These are phyloP conservation scores for Sebastes paucispinis DNA, from an alignment of 2,797 vertebrate species.

Conservation along the genomic window DNA sequence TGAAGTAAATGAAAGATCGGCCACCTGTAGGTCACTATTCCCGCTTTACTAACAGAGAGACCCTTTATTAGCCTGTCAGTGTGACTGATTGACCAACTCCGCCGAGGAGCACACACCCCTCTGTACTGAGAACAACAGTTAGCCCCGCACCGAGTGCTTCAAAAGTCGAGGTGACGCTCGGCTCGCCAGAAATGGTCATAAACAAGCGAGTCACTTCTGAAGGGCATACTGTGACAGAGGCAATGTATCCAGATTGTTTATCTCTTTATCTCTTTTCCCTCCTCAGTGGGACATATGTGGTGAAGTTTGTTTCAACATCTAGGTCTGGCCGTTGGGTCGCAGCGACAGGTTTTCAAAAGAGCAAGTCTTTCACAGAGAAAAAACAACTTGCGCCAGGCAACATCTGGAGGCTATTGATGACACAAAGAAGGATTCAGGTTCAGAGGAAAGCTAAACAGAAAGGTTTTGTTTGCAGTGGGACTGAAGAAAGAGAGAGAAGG, in stretches of 20 bases:
- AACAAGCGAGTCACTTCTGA: constrained; percentile 21
- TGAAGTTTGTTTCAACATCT: constrained; percentile 8
- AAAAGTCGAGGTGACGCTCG: constrained; percentile 3
- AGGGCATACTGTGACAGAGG: constrained; percentile 16
- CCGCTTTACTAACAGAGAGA: constrained; percentile 39
- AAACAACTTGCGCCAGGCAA: background rate
- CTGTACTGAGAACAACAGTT: constrained; percentile 3
- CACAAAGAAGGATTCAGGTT: constrained; percentile 26
- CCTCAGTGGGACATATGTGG: background rate
- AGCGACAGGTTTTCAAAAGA: constrained; percentile 23
- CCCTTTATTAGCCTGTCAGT: constrained; percentile 64
- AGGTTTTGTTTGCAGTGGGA: constrained; percentile 17
- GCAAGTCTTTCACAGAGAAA: constrained; percentile 7
- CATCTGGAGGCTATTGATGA: constrained; percentile 20
- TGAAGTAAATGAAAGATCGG: constrained; percentile 35
- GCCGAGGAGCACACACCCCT: constrained; percentile 22
- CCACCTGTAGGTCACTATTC: constrained; percentile 52
- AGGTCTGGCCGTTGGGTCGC: constrained; percentile 8
- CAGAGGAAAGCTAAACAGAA: constrained; percentile 32
- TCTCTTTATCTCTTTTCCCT: background rate
- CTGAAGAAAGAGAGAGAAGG: background rate
- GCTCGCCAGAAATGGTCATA: constrained; percentile 23
- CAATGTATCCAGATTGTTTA: constrained; percentile 23
- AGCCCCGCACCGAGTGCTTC: background rate
- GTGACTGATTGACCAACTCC: constrained; percentile 56